Conservation (phyloP, 1,140 invertebrate genomes). For the Brachionus calyciflorus region DNA sequence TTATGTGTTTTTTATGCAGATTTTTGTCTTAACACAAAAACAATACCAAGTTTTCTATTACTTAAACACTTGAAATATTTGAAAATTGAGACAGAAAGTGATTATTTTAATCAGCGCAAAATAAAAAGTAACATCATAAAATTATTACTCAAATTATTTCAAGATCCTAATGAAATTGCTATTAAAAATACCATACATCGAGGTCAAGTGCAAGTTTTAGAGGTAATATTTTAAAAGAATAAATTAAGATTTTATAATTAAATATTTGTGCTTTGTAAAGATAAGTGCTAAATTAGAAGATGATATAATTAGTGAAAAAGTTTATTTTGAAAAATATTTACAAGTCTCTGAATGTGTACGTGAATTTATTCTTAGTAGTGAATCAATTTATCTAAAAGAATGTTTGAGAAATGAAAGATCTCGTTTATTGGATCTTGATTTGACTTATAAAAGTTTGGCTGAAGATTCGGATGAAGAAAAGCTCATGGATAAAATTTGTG, state of each 20-base stretch:
- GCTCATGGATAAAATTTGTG: too few relatives aligned
- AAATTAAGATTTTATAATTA: not conserved
- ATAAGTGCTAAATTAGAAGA: not conserved
- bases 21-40: not conserved
- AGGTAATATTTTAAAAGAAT: not conserved
- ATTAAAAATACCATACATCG: too few relatives aligned
- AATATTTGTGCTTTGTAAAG: not conserved
- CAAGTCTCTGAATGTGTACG: too few relatives aligned
- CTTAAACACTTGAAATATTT: too few relatives aligned
- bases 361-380: not conserved
- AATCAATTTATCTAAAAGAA: not conserved
- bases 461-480: not conserved
- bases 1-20: not conserved
- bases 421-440: not conserved
- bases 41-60: not conserved
- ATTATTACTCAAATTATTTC: too few relatives aligned
- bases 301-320: not conserved
- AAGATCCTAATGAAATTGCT: too few relatives aligned
- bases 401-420: not conserved
- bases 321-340: not conserved
- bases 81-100: too few relatives aligned
- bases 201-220: too few relatives aligned
- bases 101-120: too few relatives aligned
- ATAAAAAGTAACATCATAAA: too few relatives aligned
- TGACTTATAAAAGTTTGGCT: not conserved